Conservation (phyloP, 2,888 invertebrate genomes). For the Leptinotarsa rubiginosa region DNA sequence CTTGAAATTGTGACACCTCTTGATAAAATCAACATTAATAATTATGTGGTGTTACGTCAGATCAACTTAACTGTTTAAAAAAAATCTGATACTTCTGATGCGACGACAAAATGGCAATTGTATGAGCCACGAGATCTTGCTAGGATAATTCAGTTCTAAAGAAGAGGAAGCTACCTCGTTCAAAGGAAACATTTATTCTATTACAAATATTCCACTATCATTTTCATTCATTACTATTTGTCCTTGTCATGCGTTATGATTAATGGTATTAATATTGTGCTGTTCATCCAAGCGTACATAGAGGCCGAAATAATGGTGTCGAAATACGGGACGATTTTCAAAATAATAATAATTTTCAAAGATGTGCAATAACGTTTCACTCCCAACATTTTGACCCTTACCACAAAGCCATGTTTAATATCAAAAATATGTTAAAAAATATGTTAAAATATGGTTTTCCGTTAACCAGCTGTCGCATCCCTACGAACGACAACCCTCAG, state of each 20-base stretch:
- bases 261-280: slow-evolving; percentile 3
- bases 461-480: too few relatives aligned
- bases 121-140: neutral
- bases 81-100: neutral
- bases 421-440: too few relatives aligned
- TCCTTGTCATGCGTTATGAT: slow-evolving; percentile 20
- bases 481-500: too few relatives aligned
- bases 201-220: slow-evolving; percentile 21
- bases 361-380: too few relatives aligned
- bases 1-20: too few relatives aligned
- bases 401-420: too few relatives aligned
- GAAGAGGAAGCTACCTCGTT: slow-evolving; percentile 16
- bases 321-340: neutral
- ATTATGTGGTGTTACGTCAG: too few relatives aligned
- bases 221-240: slow-evolving; percentile 18
- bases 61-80: too few relatives aligned
- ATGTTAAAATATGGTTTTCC: too few relatives aligned
- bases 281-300: neutral
- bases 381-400: too few relatives aligned
- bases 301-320: neutral
- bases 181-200: slow-evolving; percentile 21
- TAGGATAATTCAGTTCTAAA: neutral
- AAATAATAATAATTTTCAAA: neutral
- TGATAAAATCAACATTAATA: too few relatives aligned
- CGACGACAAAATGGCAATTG: neutral